Conservation (phyloP, 2,797 vertebrate genomes). For the Muraenolepis orangiensis region DNA sequence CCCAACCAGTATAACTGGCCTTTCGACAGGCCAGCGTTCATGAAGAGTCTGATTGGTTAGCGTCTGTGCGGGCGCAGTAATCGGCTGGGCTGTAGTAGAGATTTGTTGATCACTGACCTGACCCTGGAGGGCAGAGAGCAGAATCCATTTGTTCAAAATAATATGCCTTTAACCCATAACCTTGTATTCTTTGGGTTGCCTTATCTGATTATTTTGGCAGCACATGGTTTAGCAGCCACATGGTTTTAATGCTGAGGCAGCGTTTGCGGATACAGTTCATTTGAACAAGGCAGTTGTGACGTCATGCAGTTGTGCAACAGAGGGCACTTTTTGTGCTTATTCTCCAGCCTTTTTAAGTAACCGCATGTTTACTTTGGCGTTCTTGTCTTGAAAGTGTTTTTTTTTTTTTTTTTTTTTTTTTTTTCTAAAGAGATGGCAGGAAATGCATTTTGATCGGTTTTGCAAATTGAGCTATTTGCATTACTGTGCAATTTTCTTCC, state of each 20-base stretch:
- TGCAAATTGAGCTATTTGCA: slow-evolving; percentile 22
- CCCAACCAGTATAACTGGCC: slow-evolving; percentile 98
- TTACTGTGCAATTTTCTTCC: not conserved
- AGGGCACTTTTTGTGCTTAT: not conserved
- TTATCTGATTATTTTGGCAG: not conserved
- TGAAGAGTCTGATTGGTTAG: slow-evolving; percentile 88
- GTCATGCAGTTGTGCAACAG: no score
- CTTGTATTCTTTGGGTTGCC: not conserved
- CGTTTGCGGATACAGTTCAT: not conserved
- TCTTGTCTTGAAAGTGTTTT: not conserved
- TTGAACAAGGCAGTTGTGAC: not conserved
- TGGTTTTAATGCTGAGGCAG: not conserved
- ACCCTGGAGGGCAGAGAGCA: not conserved
- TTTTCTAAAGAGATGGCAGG: slow-evolving; percentile 12
- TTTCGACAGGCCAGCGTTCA: slow-evolving; percentile 82
- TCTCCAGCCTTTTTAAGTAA: not conserved
- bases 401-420: not conserved
- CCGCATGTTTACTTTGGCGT: not conserved
- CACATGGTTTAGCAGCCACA: not conserved
- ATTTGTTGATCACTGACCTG: not conserved
- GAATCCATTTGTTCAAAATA: not conserved
- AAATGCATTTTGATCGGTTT: slow-evolving; percentile 10
- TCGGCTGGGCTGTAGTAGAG: no score
- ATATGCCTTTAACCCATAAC: not conserved
- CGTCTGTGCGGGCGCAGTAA: not conserved